These are phyloP conservation scores for Bradypodion ventrale DNA, from an alignment of 2,797 vertebrate species.

Conservation along the genomic window DNA sequence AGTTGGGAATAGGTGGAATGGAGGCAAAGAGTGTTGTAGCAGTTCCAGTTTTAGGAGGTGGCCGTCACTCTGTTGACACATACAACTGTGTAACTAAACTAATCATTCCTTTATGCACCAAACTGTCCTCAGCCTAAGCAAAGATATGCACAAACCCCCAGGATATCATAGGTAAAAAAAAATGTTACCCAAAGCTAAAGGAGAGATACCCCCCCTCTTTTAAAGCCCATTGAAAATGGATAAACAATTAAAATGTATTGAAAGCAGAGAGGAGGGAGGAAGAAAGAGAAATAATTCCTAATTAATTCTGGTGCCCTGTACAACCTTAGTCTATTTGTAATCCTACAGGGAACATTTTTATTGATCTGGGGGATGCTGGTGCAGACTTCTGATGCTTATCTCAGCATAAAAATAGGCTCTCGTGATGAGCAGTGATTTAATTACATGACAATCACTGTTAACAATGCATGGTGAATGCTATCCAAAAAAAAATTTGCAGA, in stretches of 20 bases:
- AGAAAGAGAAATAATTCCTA: conserved; percentile 85
- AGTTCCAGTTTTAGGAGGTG: neutral
- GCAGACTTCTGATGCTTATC: conserved; percentile 88
- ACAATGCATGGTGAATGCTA: conserved; percentile 85
- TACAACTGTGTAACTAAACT: neutral
- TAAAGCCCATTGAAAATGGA: conserved; percentile 73
- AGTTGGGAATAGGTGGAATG: neutral
- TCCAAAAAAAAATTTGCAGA: conserved; percentile 79
- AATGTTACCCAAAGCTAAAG: conserved; percentile 41
- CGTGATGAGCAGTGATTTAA: conserved; percentile 93
- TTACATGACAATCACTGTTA: conserved; percentile 98
- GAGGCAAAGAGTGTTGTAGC: neutral
- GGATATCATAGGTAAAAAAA: conserved; percentile 27
- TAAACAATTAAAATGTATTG: conserved; percentile 83
- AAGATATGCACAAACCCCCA: conserved; percentile 33
- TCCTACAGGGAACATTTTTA: conserved; percentile 92
- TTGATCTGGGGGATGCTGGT: conserved; percentile 89
- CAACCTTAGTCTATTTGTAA: conserved; percentile 89
- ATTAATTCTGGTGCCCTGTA: conserved; percentile 91
- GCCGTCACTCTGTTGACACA: neutral
- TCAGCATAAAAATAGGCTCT: conserved; percentile 92
- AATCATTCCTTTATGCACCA: neutral
- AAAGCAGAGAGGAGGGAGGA: conserved; percentile 76
- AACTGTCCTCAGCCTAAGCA: neutral
- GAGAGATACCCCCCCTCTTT: conserved; percentile 36